Evolutionary conservation across 2,888 invertebrate genomes (phyloP).

Genomic region (Drosophila suboccidentalis): DNA sequence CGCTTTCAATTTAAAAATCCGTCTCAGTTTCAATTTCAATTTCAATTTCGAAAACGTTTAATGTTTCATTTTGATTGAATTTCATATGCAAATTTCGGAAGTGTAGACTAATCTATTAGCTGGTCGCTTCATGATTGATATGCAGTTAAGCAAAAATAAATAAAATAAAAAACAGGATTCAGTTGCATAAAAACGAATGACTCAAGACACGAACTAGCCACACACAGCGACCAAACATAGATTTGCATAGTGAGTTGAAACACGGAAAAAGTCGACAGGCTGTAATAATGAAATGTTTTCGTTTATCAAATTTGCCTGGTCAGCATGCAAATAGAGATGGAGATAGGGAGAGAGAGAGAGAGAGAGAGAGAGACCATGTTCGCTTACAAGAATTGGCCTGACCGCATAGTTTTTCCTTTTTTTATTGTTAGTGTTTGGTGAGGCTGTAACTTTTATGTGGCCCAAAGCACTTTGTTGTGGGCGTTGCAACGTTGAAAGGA

Average conservation of each 20-base stretch:
- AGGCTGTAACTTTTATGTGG: slow-evolving; percentile 35
- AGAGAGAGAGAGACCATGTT: slow-evolving; percentile 2
- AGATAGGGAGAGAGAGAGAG: neutral
- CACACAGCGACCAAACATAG: slow-evolving; percentile 54
- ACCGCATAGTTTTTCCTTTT: slow-evolving; percentile 37
- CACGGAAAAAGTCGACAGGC: slow-evolving; percentile 64
- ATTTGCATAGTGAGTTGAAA: slow-evolving; percentile 54
- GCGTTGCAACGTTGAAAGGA: slow-evolving; percentile 71
- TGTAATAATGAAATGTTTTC: slow-evolving; percentile 64
- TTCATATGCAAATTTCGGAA: slow-evolving; percentile 70
- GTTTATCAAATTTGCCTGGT: slow-evolving; percentile 58
- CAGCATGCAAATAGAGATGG: slow-evolving; percentile 24
- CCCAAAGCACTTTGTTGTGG: slow-evolving; percentile 63
- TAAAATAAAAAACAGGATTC: slow-evolving; percentile 26
- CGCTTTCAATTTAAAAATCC: slow-evolving; percentile 21
- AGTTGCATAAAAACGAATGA: slow-evolving; percentile 61
- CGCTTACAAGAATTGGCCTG: slow-evolving; percentile 49
- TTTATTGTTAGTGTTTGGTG: slow-evolving; percentile 18
- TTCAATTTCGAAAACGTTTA: slow-evolving; percentile 25
- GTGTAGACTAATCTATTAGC: slow-evolving; percentile 58
- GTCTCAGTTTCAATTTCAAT: slow-evolving; percentile 8
- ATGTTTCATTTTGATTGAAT: slow-evolving; percentile 16
- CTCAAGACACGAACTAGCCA: slow-evolving; percentile 78
- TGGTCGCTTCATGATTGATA: slow-evolving; percentile 64
- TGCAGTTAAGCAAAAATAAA: slow-evolving; percentile 15